A percentile compares a stretch with the other conserved stretches of the same genome.
Evolutionary conservation across 2,113 vertebrate genomes (phyloP).

Genomic region (Tautogolabrus adspersus): DNA sequence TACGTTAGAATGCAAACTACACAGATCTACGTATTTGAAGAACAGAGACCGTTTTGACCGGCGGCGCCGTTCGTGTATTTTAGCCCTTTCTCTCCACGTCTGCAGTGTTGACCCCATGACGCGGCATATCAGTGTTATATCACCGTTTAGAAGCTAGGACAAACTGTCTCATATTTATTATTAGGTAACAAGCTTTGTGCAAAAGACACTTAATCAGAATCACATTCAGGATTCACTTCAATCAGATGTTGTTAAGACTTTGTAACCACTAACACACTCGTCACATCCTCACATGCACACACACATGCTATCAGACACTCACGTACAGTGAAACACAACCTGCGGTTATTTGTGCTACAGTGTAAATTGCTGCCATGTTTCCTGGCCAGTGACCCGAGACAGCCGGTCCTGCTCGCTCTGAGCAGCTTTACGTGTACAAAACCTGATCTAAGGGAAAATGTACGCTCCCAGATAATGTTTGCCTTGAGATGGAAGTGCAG

Average conservation of each 20-base stretch:
- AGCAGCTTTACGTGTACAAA: constrained; percentile 24
- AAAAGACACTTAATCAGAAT: constrained; percentile 40
- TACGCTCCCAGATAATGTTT: constrained; percentile 27
- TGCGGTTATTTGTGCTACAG: constrained; percentile 12
- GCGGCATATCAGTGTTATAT: constrained; percentile 14
- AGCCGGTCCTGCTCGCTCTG: neutral
- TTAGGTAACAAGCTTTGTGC: neutral
- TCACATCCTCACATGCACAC: constrained; percentile 5
- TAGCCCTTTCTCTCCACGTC: neutral
- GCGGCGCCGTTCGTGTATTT: too few relatives aligned
- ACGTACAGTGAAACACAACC: constrained; percentile 4
- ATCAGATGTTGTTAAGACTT: constrained; percentile 2
- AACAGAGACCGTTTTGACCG: too few relatives aligned
- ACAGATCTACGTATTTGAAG: neutral
- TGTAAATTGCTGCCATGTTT: constrained; percentile 27
- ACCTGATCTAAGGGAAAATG: constrained; percentile 38
- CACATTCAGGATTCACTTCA: constrained; percentile 26
- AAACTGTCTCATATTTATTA: constrained; percentile 14
- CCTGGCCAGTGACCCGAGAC: constrained; percentile 38
- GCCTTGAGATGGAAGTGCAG: constrained; percentile 47
- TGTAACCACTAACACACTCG: constrained; percentile 35
- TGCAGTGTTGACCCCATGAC: neutral
- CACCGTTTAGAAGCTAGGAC: constrained; percentile 30
- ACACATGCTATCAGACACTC: neutral
- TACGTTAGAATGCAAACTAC: too few relatives aligned